phyloP scores from a whole-genome alignment of 2,113 vertebrate species.

The Opisthocomus hoazin region DNA sequence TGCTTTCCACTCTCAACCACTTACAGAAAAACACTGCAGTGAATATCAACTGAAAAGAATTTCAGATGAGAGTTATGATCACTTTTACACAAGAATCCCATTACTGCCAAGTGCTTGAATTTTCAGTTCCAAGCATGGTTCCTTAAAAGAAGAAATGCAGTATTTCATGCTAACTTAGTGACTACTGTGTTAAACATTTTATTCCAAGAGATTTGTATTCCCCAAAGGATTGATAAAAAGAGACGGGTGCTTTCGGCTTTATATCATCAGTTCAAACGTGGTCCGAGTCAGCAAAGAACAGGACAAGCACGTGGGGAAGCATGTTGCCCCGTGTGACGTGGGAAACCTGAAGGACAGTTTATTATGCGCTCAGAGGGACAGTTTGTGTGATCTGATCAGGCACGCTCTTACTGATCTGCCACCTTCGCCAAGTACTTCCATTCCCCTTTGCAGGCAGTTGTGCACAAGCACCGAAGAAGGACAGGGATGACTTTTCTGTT shows the following conservation, averaged over 20 bases:
- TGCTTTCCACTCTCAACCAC: neutral
- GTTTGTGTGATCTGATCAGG: neutral
- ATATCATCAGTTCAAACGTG: neutral
- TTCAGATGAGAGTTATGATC: neutral
- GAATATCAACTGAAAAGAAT: neutral
- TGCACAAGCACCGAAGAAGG: neutral
- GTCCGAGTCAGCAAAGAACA: neutral
- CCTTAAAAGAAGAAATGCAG: neutral
- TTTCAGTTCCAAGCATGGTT: neutral
- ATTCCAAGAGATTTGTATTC: neutral
- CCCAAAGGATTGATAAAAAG: neutral
- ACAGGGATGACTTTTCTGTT: neutral
- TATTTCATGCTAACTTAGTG: neutral
- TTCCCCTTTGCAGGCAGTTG: neutral
- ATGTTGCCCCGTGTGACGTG: neutral
- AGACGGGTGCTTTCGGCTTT: neutral
- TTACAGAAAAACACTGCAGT: neutral
- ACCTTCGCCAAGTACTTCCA: neutral
- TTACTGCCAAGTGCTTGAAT: neutral
- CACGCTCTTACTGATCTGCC: neutral
- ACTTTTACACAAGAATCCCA: neutral
- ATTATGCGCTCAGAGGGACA: neutral
- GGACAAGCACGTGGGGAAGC: fast-evolving
- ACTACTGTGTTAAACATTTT: neutral
- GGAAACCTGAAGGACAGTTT: neutral